Conservation (phyloP, 2,113 vertebrate genomes). For the Baryphthengus martii region DNA sequence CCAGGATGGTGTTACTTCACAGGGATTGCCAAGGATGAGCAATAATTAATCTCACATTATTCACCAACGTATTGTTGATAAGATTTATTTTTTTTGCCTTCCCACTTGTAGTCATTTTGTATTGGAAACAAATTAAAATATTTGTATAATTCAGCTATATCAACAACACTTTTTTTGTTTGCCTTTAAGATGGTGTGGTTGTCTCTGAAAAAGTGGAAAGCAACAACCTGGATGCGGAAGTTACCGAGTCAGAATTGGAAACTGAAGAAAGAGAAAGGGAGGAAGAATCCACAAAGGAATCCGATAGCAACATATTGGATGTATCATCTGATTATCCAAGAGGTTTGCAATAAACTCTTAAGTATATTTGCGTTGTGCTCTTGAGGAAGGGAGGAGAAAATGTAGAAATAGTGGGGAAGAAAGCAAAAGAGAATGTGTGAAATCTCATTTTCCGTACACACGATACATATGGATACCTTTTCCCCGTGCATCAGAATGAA, state of each 20-base stretch:
- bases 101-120: neutral
- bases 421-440: neutral
- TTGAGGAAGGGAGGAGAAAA: neutral
- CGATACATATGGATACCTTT: neutral
- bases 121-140: neutral
- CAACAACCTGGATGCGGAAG: constrained; percentile 2
- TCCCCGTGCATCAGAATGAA: neutral
- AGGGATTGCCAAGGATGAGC: neutral
- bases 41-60: neutral
- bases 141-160: neutral
- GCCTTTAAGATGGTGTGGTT: constrained; percentile 32
- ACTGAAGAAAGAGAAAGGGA: constrained; percentile 18
- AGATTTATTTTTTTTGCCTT: neutral
- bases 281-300: constrained; percentile 12
- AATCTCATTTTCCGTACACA: neutral
- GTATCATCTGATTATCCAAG: constrained; percentile 43
- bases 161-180: neutral
- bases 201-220: neutral
- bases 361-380: neutral
- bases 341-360: constrained; percentile 52
- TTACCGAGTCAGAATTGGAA: constrained; percentile 21
- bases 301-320: constrained; percentile 37
- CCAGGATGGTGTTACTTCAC: neutral
- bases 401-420: neutral
- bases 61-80: neutral